phyloP scores from a whole-genome alignment of 2,888 invertebrate genomes.

The Drosophila lacicola region DNA sequence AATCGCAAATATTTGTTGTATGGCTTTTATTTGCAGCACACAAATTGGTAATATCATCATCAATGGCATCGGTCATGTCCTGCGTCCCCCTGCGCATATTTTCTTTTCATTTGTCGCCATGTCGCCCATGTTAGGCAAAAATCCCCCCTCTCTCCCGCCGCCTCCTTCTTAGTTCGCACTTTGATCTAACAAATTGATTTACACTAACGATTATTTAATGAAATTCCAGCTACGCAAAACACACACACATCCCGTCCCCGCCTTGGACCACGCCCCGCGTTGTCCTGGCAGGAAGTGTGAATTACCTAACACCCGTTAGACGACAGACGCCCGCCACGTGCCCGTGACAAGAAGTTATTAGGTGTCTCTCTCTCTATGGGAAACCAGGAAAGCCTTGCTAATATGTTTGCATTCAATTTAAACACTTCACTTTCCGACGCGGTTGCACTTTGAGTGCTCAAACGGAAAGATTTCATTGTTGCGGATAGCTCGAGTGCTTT shows the following conservation, averaged over 20 bases:
- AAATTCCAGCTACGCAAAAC: slow-evolving; percentile 63
- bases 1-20: slow-evolving; percentile 66
- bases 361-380: slow-evolving; percentile 34
- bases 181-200: slow-evolving; percentile 77
- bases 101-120: slow-evolving; percentile 77
- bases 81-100: slow-evolving; percentile 43
- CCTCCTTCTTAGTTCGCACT: slow-evolving; percentile 27
- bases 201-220: slow-evolving; percentile 81
- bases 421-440: slow-evolving; percentile 14
- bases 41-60: slow-evolving; percentile 71
- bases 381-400: slow-evolving; percentile 35
- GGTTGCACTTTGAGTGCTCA: slow-evolving; percentile 9
- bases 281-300: slow-evolving; percentile 73
- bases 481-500: background rate
- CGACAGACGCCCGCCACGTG: slow-evolving; percentile 62
- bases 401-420: slow-evolving; percentile 39
- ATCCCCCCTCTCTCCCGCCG: background rate
- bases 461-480: background rate
- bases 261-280: background rate
- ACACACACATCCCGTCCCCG: slow-evolving; percentile 13
- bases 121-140: slow-evolving; percentile 54
- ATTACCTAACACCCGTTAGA: slow-evolving; percentile 65
- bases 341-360: slow-evolving; percentile 52
- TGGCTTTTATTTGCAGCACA: slow-evolving; percentile 51
- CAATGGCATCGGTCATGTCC: background rate